These are phyloP conservation scores for Creontiades dilutus DNA, from an alignment of 2,888 invertebrate species.

Conservation along the genomic window DNA sequence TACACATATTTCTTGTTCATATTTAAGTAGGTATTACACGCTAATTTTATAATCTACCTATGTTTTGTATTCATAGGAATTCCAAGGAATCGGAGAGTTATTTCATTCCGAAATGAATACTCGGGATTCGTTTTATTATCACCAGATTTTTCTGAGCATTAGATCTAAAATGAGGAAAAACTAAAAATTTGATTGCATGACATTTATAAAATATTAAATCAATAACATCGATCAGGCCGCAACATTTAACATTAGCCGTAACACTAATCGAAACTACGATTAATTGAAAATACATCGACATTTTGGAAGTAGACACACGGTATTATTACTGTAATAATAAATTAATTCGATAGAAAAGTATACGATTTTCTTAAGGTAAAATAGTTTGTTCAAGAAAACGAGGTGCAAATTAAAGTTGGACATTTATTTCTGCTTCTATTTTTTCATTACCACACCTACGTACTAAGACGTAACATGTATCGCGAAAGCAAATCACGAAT, in stretches of 20 bases:
- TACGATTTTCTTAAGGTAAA: no score
- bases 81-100: conserved; percentile 8
- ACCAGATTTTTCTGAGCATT: conserved; percentile 39
- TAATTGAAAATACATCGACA: background rate
- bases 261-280: background rate
- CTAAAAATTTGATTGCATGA: background rate
- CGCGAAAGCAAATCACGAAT: no score
- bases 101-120: background rate
- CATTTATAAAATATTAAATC: background rate
- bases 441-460: no score
- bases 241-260: background rate
- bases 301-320: conserved; percentile 13
- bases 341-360: no score
- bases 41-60: background rate
- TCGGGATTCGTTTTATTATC: conserved; percentile 15
- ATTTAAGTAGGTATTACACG: no score
- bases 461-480: no score
- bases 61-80: conserved; percentile 8
- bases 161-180: conserved; percentile 2
- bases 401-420: no score
- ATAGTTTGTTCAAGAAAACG: no score
- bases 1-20: no score
- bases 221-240: background rate
- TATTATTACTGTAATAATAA: no score
- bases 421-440: no score